These are phyloP conservation scores for Ctenicera cuprea DNA, from an alignment of 2,888 invertebrate species.

Conservation along the genomic window DNA sequence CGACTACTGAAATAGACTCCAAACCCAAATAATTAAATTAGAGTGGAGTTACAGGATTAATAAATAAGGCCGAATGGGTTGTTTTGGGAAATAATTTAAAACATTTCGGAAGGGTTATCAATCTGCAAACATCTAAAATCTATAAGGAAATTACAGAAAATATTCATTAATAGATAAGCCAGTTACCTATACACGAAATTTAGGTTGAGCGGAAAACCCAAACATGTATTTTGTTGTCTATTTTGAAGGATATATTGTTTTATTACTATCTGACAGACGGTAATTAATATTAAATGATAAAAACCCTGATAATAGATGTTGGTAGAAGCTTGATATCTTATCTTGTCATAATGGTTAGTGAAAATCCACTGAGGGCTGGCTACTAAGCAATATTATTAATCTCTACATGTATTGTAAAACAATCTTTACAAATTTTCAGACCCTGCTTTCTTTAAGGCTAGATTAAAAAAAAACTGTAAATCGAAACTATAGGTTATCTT, in stretches of 20 bases:
- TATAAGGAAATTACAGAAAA: not conserved
- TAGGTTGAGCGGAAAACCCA: not conserved
- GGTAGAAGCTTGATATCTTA: not conserved
- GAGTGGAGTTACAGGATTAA: not conserved
- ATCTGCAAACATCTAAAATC: not conserved
- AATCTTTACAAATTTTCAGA: too few species aligned
- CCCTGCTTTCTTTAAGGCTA: too few species aligned
- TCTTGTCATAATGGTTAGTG: too few species aligned
- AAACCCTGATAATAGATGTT: not conserved
- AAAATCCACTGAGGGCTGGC: too few species aligned
- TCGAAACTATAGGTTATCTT: too few species aligned
- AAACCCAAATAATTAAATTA: not conserved
- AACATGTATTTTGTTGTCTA: not conserved
- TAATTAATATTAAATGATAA: conserved; percentile 20
- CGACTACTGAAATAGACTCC: not conserved
- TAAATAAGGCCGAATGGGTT: not conserved
- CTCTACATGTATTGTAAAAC: too few species aligned
- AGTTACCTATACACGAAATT: not conserved
- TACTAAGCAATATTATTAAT: too few species aligned
- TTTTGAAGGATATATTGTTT: not conserved
- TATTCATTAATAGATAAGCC: not conserved
- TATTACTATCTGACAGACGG: conserved; percentile 9
- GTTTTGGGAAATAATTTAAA: not conserved
- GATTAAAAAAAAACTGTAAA: too few species aligned
- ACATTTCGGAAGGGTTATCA: not conserved